A percentile compares a stretch with the other conserved stretches of the same genome.
These are phyloP conservation scores for Branchellion lobata DNA, from an alignment of 2,888 invertebrate species.

Conservation along the genomic window DNA sequence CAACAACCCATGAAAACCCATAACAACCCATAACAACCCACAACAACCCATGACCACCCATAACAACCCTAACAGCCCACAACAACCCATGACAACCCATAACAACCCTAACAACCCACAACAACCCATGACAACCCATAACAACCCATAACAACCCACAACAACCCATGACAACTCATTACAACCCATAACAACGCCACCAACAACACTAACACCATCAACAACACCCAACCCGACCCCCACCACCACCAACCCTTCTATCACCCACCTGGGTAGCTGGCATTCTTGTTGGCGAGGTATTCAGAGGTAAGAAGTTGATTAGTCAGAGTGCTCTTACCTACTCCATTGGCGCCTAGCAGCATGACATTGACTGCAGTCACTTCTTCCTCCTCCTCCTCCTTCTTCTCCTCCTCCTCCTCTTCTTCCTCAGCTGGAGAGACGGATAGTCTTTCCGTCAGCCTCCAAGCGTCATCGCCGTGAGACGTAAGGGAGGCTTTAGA, in stretches of 20 bases:
- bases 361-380: slow-evolving; percentile 63
- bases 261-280: slow-evolving; percentile 68
- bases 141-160: background rate
- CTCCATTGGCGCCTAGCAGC: slow-evolving; percentile 70
- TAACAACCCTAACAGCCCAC: slow-evolving; percentile 2
- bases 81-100: background rate
- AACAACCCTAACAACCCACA: background rate
- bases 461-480: slow-evolving; percentile 14
- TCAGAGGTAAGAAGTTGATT: slow-evolving; percentile 74
- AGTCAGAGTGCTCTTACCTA: slow-evolving; percentile 72
- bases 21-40: too few relatives aligned
- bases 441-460: slow-evolving; percentile 8
- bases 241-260: background rate
- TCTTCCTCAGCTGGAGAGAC: background rate
- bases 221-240: background rate
- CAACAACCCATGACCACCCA: background rate
- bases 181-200: background rate
- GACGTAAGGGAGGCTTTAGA: background rate
- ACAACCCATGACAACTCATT: background rate
- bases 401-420: slow-evolving; percentile 15
- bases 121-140: background rate
- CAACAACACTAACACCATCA: too few relatives aligned
- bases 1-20: too few relatives aligned
- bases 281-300: slow-evolving; percentile 70
- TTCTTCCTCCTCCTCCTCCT: slow-evolving; percentile 12